Percentiles rank a stretch among this genome's conserved stretches.
Conservation (phyloP, 2,888 invertebrate species). For the Coelinius sp. region DNA sequence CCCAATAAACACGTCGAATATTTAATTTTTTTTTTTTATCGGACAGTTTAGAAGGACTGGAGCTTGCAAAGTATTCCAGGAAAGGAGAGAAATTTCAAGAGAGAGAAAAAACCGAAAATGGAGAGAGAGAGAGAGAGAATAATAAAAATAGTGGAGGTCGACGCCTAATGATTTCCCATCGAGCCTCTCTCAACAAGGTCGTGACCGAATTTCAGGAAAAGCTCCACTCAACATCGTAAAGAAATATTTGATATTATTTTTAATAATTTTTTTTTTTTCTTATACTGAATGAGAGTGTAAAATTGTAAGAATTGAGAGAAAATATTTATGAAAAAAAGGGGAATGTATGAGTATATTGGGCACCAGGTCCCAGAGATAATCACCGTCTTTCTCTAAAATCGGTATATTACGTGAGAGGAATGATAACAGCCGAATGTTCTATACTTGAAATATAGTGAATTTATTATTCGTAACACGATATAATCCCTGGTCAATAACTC, state of each 20-base stretch:
- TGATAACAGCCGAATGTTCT: too few species aligned
- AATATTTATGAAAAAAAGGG: too few species aligned
- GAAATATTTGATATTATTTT: neutral
- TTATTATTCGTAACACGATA: too few species aligned
- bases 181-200: slow-evolving; percentile 51
- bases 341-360: too few species aligned
- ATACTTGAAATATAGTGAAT: too few species aligned
- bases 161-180: slow-evolving; percentile 27
- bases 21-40: neutral
- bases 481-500: too few species aligned
- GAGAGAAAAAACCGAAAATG: neutral
- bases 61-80: neutral
- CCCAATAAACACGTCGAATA: slow-evolving; percentile 8
- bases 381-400: too few species aligned
- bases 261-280: neutral
- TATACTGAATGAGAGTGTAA: neutral
- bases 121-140: slow-evolving; percentile 23
- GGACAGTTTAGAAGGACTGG: slow-evolving; percentile 5
- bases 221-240: neutral
- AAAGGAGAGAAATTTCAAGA: slow-evolving; percentile 15
- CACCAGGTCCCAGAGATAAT: too few species aligned
- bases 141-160: slow-evolving; percentile 25
- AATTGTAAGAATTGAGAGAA: neutral
- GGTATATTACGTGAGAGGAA: too few species aligned
- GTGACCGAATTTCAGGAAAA: slow-evolving; percentile 56